These are phyloP conservation scores for Sebastes variabilis DNA, from an alignment of 2,797 vertebrate genomes.

Conservation along the genomic window DNA sequence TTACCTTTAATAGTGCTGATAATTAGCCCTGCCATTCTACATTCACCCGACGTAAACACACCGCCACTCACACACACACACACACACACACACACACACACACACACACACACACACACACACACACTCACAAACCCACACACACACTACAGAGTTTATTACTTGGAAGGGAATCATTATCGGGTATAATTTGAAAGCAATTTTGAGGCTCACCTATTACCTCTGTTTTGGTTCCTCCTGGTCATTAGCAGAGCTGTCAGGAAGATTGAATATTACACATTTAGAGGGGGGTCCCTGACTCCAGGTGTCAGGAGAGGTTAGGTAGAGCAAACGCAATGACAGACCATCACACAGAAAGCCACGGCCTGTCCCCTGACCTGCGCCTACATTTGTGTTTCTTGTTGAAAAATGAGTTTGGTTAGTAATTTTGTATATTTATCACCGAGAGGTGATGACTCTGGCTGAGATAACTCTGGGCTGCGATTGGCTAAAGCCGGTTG, in stretches of 20 bases:
- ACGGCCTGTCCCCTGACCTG: constrained; percentile 47
- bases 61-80: constrained; percentile 56
- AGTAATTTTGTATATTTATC: constrained; percentile 70
- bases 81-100: constrained; percentile 31
- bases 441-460: constrained; percentile 13
- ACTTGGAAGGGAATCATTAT: constrained; percentile 84
- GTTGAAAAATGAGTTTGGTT: constrained; percentile 76
- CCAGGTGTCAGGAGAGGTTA: constrained; percentile 82
- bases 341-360: constrained; percentile 61
- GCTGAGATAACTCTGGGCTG: constrained; percentile 20
- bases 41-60: constrained; percentile 81
- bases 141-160: constrained; percentile 71
- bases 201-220: constrained; percentile 86
- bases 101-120: too few relatives aligned
- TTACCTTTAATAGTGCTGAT: constrained; percentile 86
- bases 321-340: constrained; percentile 78
- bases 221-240: constrained; percentile 87
- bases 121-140: constrained; percentile 8
- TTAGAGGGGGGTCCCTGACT: constrained; percentile 79
- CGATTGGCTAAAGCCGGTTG: constrained; percentile 19
- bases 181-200: constrained; percentile 86
- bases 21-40: constrained; percentile 83
- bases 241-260: constrained; percentile 87
- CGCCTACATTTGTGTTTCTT: constrained; percentile 52
- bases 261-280: constrained; percentile 87